Percentiles rank a stretch among this genome's conserved stretches.
Conservation (phyloP, 2,113 vertebrate genomes). For the Rhynchopsitta pachyrhyncha region DNA sequence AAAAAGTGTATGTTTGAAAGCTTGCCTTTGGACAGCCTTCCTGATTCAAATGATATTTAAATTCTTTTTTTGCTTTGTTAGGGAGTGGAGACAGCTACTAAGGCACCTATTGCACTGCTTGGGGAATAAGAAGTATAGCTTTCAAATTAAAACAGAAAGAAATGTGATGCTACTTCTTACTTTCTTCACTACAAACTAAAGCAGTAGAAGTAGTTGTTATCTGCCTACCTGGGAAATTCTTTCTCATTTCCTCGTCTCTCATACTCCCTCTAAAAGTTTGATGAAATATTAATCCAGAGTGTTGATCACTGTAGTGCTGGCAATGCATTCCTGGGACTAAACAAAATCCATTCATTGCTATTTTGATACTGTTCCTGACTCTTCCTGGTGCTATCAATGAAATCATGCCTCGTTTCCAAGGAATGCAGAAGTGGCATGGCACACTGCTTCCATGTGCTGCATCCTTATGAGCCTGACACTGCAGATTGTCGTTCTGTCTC, state of each 20-base stretch:
- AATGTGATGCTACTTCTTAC: neutral
- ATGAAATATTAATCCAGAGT: neutral
- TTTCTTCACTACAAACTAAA: neutral
- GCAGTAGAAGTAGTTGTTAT: neutral
- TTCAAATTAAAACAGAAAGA: neutral
- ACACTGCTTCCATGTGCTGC: neutral
- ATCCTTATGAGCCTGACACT: slow-evolving; percentile 41
- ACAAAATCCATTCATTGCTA: neutral
- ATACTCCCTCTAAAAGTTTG: neutral
- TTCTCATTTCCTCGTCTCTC: neutral
- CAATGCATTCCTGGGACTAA: neutral
- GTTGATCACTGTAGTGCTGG: neutral
- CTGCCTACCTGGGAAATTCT: neutral
- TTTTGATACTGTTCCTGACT: neutral
- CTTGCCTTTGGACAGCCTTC: neutral
- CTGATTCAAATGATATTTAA: neutral
- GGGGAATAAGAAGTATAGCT: neutral
- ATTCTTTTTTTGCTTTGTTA: neutral
- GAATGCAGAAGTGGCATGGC: neutral
- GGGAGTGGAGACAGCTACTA: neutral
- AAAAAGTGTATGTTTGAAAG: neutral
- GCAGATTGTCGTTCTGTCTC: slow-evolving; percentile 8
- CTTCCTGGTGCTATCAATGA: slow-evolving; percentile 33
- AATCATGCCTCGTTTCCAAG: slow-evolving; percentile 27
- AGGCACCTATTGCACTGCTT: neutral